Evolutionary conservation across 2,888 invertebrate genomes (phyloP), one percentile per base, ranked within the genome.

Genomic region (Amblyjoppa fuscipennis): DNA sequence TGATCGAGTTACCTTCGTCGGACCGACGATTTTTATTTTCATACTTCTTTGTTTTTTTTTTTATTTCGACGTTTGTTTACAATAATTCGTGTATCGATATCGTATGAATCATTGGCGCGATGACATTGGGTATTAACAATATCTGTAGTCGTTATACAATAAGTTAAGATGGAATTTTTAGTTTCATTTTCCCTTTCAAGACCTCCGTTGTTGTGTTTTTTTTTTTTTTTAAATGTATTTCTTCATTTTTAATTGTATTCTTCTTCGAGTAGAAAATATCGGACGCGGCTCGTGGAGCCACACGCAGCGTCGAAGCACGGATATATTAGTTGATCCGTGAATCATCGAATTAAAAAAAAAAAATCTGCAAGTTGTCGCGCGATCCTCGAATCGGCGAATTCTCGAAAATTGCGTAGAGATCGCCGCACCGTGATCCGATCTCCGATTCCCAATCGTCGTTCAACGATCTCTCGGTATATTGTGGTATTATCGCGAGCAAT

Each of bases 251-350:
- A 16, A 45, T 16, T 51, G 25, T 16, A 34, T 64, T 51, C n/a
- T 61, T 66, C 13, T 41, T 75, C n/a, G 76, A 77, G 73, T 83
- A 83, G 76, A 85, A 85, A 85, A 85, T 77, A 83, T 85, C 71
- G 20, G 70, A 76, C 51, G 61, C 61, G 82, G 45, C 69, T 0
- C 16, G 68, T 41, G 20, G 64, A 75, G 82, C 80, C 76, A 61
- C 75, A 76, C 74, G 68, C 38, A 77, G 75, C 53, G 70, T 75
- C 53, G 38, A 11, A 31, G 34, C 31, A 6, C 31, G 16, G 13
- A 16, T 20, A 20, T 20, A 20, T 31, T 5, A 3, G n/a, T n/a
- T 16, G 11, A 16, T 56, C 49, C 28, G 45, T 45, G 45, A 16
- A 20, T n/a, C 59, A 66, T 7, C 45, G 51, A 53, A 34, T 11